Conservation (phyloP, 2,888 invertebrate genomes). For the Drosophila fungiperda region DNA sequence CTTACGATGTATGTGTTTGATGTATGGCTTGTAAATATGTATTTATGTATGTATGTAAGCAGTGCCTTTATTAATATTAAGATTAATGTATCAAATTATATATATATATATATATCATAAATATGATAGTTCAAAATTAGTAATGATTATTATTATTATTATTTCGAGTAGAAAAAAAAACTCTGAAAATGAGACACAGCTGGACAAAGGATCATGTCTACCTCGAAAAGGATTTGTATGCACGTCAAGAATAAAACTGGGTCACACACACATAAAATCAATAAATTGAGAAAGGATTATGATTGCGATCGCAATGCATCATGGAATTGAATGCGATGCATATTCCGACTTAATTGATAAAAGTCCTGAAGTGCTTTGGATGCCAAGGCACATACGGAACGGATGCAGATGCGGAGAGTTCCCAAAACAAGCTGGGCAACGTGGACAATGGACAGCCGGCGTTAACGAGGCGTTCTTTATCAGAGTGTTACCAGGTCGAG, state of each 20-base stretch:
- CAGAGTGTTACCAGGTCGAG: slow-evolving; percentile 20
- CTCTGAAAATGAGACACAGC: no score
- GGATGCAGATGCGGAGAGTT: background rate
- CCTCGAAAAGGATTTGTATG: background rate
- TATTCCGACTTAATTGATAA: background rate
- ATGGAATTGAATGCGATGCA: background rate
- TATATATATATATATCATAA: no score
- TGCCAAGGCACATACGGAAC: background rate
- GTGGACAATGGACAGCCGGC: slow-evolving; percentile 4
- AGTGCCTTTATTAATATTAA: no score
- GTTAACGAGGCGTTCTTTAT: slow-evolving; percentile 37
- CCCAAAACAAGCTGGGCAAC: background rate
- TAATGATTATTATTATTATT: background rate
- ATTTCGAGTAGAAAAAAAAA: no score
- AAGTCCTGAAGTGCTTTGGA: background rate
- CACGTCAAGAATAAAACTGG: background rate
- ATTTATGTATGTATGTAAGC: background rate
- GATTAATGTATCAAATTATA: no score
- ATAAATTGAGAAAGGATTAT: background rate
- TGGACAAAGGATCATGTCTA: no score
- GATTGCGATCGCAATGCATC: background rate
- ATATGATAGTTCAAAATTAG: background rate
- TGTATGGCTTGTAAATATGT: background rate
- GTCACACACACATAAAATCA: background rate
- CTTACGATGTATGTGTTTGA: background rate